A percentile compares a stretch with the other conserved stretches of the same genome.
These are phyloP conservation scores for Maniola hyperantus DNA, from an alignment of 2,888 invertebrate species.

Conservation along the genomic window DNA sequence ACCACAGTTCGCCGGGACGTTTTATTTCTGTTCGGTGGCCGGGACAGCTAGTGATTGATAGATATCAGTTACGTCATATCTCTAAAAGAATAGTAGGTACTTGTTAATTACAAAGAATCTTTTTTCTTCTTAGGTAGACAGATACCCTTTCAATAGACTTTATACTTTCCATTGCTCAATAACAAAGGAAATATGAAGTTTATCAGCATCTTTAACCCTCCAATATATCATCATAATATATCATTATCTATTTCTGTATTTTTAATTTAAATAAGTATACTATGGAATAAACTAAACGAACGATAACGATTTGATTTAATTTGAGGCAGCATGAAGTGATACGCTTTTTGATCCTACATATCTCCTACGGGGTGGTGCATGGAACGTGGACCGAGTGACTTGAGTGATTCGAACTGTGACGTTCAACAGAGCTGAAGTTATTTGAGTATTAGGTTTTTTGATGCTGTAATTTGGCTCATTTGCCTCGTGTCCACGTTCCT, in stretches of 20 bases:
- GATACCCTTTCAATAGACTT: conserved; percentile 25
- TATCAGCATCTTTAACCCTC: conserved; percentile 33
- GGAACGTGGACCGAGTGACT: conserved; percentile 49
- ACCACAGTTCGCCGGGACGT: no score
- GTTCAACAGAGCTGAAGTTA: not conserved
- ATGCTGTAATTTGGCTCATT: not conserved
- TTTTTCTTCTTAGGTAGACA: conserved; percentile 41
- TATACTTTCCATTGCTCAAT: conserved; percentile 29
- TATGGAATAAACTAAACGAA: conserved; percentile 8
- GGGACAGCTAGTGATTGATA: no score
- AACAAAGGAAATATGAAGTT: conserved; percentile 25
- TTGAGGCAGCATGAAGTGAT: conserved; percentile 68
- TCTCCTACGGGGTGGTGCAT: conserved; percentile 58
- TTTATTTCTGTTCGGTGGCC: no score
- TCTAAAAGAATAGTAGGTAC: conserved; percentile 33
- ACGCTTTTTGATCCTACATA: conserved; percentile 66
- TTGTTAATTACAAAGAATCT: conserved; percentile 26
- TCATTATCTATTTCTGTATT: conserved; percentile 36
- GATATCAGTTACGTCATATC: conserved; percentile 13
- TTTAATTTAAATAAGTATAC: conserved; percentile 23
- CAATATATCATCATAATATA: conserved; percentile 34
- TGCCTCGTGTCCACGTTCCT: conserved; percentile 34
- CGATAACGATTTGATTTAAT: conserved; percentile 45
- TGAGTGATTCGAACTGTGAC: not conserved
- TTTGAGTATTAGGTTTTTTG: not conserved